These are phyloP conservation scores for Thalassarche chlororhynchos DNA, from an alignment of 2,113 vertebrate species.

Conservation along the genomic window DNA sequence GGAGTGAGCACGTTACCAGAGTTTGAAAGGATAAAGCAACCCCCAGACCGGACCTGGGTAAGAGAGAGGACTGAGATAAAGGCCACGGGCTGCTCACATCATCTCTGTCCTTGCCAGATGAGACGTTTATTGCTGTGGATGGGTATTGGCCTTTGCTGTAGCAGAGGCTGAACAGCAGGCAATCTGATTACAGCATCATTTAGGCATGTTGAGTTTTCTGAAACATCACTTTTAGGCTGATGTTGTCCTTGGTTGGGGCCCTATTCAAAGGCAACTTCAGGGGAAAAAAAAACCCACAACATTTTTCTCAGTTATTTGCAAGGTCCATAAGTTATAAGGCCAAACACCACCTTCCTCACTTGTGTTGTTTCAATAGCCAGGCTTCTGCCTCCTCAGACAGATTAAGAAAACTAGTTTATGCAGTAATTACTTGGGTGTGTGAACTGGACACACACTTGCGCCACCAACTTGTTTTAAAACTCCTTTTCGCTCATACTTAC, in stretches of 20 bases:
- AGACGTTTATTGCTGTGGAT: neutral
- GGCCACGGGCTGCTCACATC: neutral
- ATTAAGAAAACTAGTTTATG: neutral
- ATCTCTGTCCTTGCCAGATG: neutral
- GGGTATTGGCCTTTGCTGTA: neutral
- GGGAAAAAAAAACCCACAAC: rapidly evolving
- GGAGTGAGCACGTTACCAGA: neutral
- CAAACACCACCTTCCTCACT: neutral
- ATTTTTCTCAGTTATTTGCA: neutral
- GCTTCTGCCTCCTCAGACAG: neutral
- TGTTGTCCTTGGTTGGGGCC: neutral
- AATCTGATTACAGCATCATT: neutral
- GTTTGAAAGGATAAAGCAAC: neutral
- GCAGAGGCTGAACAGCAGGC: neutral
- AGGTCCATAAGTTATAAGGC: neutral
- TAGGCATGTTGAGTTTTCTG: neutral
- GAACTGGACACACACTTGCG: neutral
- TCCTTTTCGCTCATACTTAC: neutral
- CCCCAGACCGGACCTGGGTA: neutral
- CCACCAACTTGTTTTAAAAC: neutral
- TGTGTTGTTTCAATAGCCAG: neutral
- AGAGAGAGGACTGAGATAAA: neutral
- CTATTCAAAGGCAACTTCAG: neutral
- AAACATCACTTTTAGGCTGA: neutral
- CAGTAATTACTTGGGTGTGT: conserved; percentile 16